A percentile compares a stretch with the other conserved stretches of the same genome.
These are phyloP conservation scores for Phengaris alcon DNA, from an alignment of 2,888 invertebrate species.

Conservation along the genomic window DNA sequence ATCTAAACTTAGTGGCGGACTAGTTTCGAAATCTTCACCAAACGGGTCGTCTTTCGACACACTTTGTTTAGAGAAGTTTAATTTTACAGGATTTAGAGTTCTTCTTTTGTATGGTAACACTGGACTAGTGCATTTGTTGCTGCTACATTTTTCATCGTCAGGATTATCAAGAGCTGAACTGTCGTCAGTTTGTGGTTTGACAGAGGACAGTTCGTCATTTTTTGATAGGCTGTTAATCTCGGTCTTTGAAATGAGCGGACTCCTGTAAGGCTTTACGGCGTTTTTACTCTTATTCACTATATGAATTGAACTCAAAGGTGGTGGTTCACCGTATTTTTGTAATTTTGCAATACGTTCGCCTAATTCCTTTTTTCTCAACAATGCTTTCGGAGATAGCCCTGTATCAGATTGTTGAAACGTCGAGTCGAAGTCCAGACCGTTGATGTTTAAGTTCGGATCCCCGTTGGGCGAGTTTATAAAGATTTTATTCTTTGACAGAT, in stretches of 20 bases:
- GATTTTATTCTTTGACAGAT: conserved; percentile 53
- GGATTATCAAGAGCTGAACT: conserved; percentile 43
- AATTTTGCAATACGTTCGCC: conserved; percentile 72
- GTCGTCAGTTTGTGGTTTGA: background rate
- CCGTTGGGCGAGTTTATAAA: conserved; percentile 57
- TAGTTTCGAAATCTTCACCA: conserved; percentile 65
- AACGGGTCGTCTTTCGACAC: conserved; percentile 54
- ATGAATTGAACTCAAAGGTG: conserved; percentile 73
- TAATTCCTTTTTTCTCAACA: conserved; percentile 55
- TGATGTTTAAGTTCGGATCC: conserved; percentile 57
- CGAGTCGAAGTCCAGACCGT: conserved; percentile 69
- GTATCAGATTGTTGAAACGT: conserved; percentile 59
- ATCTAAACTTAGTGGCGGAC: conserved; percentile 70
- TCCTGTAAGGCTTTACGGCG: conserved; percentile 62
- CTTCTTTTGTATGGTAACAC: conserved; percentile 51
- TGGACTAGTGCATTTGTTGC: conserved; percentile 46
- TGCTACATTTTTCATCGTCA: conserved; percentile 33
- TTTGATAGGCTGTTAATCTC: conserved; percentile 28
- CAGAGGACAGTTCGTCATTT: background rate
- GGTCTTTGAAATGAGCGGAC: conserved; percentile 51
- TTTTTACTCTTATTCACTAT: conserved; percentile 60
- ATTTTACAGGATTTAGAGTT: conserved; percentile 54
- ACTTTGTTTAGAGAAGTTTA: conserved; percentile 51
- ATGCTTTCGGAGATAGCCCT: conserved; percentile 51
- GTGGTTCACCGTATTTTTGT: conserved; percentile 76